phyloP scores from a whole-genome alignment of 2,797 vertebrate genomes.

The Siniperca obscura region DNA sequence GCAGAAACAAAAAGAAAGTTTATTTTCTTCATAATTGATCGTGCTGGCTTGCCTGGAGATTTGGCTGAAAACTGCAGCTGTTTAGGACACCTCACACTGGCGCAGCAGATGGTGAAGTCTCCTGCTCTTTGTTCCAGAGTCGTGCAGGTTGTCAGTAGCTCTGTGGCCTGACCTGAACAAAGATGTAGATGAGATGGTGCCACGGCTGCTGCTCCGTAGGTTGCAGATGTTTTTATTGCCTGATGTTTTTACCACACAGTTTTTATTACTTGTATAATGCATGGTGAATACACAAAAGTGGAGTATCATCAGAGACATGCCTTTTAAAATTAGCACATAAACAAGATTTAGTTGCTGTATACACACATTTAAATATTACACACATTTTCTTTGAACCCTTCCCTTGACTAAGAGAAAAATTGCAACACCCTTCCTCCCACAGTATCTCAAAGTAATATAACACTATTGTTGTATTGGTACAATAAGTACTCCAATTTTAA shows the following conservation, averaged over 20 bases:
- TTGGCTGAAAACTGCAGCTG: constrained; percentile 24
- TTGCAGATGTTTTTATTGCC: too few species aligned
- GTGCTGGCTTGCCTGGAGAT: neutral
- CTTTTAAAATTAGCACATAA: constrained; percentile 21
- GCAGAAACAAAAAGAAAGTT: constrained; percentile 22
- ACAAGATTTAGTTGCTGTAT: neutral
- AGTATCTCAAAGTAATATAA: neutral
- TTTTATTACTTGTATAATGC: constrained; percentile 14
- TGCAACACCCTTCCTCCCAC: neutral
- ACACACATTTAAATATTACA: neutral
- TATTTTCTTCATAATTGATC: constrained; percentile 24
- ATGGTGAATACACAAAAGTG: neutral
- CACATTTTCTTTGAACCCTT: neutral
- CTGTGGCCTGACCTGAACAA: constrained; percentile 13
- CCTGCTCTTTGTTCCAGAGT: constrained; percentile 48
- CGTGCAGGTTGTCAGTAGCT: constrained; percentile 27
- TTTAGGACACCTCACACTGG: constrained; percentile 28
- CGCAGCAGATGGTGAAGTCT: constrained; percentile 46
- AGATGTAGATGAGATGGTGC: constrained; percentile 24
- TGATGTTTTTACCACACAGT: constrained; percentile 38
- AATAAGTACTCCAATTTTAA: neutral
- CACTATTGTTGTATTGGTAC: too few species aligned
- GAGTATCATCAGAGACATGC: neutral
- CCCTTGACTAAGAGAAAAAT: neutral
- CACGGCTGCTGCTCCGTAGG: constrained; percentile 13